Base-by-base conservation (phyloP, 2,113 vertebrate species). In the Semicossyphus pulcher region DNA sequence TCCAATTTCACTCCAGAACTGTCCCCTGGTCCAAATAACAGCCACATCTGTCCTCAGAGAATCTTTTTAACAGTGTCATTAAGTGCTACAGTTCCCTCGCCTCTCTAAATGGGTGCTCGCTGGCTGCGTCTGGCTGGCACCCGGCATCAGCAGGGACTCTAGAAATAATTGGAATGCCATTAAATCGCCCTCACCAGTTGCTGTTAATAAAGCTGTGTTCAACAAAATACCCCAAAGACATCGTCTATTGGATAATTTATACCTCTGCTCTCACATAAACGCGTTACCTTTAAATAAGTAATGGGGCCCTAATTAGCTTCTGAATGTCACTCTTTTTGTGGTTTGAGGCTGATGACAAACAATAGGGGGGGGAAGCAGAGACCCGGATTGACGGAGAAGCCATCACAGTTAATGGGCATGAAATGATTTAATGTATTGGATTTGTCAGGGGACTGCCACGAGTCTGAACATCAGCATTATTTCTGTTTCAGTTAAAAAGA, bases 261-360 rank as follows among this genome's bases (percentile, higher is more conserved):
- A 88, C 78, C 77, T 83, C 75, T 74, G 51, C 78, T 79, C 56
- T 58, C 83, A 65, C 86, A 90, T 80, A 92, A 93, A 93, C 87
- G 91, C 90, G 86, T 87, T 90, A 82, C 89, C 83, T 86, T 84
- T 92, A 86, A 93, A 93, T 91, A 91, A 90, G 87, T 91, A 89
- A 91, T 90, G 69, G 45, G 51, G 12, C 14, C 11, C 81, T 92
- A 89, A 93, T 93, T 91, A 89, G 74, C 64, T 87, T 59, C n/a
- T 74, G 74, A 86, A 70, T 31, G 54, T 76, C 65, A 76, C 11
- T 65, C 58, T 78, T 71, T 57, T 65, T 54, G 63, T 44, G 25
- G 59, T 84, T 83, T 69, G 7, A 71, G 29, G 74, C 53, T 45
- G 42, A 76, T 53, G 66, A 71, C 57, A 54, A 37, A 66, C 68